Conservation (phyloP, 2,113 vertebrate genomes). For the Nerophis lumbriciformis region DNA sequence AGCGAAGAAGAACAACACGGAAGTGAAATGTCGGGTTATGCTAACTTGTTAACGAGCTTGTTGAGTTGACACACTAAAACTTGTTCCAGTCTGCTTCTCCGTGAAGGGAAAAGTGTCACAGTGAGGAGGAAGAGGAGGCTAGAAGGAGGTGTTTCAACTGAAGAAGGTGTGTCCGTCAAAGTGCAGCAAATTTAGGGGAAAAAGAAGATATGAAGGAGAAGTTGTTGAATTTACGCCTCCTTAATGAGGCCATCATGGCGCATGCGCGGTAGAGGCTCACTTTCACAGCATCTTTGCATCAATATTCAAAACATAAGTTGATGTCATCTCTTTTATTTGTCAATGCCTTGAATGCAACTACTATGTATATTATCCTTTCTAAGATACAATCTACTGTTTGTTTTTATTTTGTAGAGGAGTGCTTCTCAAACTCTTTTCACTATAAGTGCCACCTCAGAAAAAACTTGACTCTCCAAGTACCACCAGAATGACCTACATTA, state of each 20-base stretch:
- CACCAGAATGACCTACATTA: no score
- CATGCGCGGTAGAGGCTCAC: no score
- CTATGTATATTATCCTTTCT: no score
- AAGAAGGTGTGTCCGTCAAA: neutral
- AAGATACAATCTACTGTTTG: no score
- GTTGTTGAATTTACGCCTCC: constrained; percentile 38
- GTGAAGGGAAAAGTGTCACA: neutral
- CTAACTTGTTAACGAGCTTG: neutral
- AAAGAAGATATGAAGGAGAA: constrained; percentile 8
- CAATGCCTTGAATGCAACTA: no score
- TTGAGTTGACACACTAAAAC: neutral
- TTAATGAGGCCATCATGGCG: constrained; percentile 68
- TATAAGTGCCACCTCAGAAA: no score
- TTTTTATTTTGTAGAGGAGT: no score
- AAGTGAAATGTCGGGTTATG: neutral
- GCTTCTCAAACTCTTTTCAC: no score
- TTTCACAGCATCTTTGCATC: no score
- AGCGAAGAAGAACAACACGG: neutral
- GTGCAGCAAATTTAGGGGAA: neutral
- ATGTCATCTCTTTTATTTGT: no score
- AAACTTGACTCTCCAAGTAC: no score
- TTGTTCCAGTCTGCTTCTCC: neutral
- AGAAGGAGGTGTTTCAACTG: neutral
- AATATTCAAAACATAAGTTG: no score
- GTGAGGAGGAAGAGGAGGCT: neutral